A percentile compares a stretch with the other conserved stretches of the same genome.
These are phyloP conservation scores for Zosterops lateralis DNA, from an alignment of 2,113 vertebrate species.

Conservation along the genomic window DNA sequence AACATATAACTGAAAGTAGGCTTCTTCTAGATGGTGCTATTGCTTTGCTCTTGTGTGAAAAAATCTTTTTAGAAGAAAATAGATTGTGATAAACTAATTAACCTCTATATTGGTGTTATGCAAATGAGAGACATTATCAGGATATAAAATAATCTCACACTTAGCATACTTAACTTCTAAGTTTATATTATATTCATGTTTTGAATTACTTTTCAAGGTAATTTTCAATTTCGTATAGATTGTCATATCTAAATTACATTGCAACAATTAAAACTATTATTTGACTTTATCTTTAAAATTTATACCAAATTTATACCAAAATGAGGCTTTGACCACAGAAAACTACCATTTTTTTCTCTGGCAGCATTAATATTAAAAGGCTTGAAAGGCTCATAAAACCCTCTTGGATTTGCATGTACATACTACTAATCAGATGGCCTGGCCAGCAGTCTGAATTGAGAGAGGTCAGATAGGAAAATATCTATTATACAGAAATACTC, in stretches of 20 bases:
- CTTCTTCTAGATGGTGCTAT: constrained; percentile 62
- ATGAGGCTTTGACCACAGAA: not conserved
- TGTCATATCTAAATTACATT: not conserved
- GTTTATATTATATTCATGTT: not conserved
- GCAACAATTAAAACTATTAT: not conserved
- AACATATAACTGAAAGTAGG: not conserved
- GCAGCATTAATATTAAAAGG: not conserved
- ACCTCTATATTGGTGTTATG: not conserved
- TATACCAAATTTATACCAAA: not conserved
- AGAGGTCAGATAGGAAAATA: not conserved
- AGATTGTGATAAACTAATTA: not conserved
- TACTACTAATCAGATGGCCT: not conserved
- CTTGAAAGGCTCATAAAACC: not conserved
- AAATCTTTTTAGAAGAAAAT: not conserved
- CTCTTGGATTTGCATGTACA: not conserved
- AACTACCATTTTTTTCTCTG: not conserved
- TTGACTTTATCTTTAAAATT: not conserved
- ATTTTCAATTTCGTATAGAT: not conserved
- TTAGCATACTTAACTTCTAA: not conserved
- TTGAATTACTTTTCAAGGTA: not conserved
- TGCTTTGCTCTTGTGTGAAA: not conserved
- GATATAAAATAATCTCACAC: not conserved
- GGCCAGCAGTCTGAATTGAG: not conserved
- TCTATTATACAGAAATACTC: not conserved
- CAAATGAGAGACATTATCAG: not conserved